Evolutionary conservation across 2,888 invertebrate genomes (phyloP), one percentile per base, ranked within the genome.

Genomic region (Malachius bipustulatus): DNA sequence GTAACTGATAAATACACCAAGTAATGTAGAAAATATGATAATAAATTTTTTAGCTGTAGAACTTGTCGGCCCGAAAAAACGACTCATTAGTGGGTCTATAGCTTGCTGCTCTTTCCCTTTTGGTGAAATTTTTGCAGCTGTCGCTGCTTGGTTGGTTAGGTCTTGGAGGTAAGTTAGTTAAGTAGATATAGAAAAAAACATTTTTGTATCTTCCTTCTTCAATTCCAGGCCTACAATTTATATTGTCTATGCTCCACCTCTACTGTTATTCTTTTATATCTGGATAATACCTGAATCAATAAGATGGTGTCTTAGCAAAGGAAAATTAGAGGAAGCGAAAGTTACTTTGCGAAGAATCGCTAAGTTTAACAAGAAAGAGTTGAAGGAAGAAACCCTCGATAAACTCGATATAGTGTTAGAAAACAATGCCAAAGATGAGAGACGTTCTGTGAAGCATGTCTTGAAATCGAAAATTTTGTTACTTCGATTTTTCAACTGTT

Each of bases 241-340:
- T 30, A 63, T 71, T 19, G 60, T 77, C 19, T 82, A 84, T 56
- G 57, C 69, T 4, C 82, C 82, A 1, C 74, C 77, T 9, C 60
- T 82, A 38, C 57, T 81, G 11, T 68, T 82, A 44, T 61, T 84
- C 29, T 57, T 71, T 8, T 80, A 81, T 56, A 70, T 75, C 50
- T 72, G 77, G 68, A 54, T 80, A 30, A 54, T 79, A 15, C 77
- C 81, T 15, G 82, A 82, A 63, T 82, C 81, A 45, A 66, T 77
- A 32, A 69, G 85, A 48, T 87, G 87, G 87, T 66, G 84, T 35
- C 62, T 81, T 34, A 73, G 74, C 8, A 70, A 73, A 36, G 71
- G 73, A 2, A 63, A 70, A 38, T 60, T 63, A 9, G 62, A 67
- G 1, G 65, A 70, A 26, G 77, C 78, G 0, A 70, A 70, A 34